Percentiles rank a stretch among this genome's conserved stretches.
Conservation (phyloP, 1,140 invertebrate species). For the Gonioctena quinquepunctata region DNA sequence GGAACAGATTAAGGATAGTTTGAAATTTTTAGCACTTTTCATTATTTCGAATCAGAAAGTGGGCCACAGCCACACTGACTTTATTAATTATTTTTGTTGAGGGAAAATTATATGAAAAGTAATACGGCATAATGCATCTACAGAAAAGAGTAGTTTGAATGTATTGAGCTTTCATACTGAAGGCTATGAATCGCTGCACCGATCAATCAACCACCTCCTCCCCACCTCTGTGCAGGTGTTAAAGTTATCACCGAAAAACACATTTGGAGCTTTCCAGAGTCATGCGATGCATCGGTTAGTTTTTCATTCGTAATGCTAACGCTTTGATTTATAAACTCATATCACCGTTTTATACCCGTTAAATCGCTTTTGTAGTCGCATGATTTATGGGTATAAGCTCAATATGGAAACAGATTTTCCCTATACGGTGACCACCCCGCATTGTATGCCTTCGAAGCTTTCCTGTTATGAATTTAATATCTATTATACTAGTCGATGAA, state of each 20-base stretch:
- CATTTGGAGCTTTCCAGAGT: slow-evolving; percentile 21
- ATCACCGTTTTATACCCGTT: slow-evolving; percentile 37
- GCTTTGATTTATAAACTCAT: slow-evolving; percentile 40
- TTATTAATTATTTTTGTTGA: no score
- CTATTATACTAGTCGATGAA: not conserved
- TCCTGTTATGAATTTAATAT: slow-evolving; percentile 1
- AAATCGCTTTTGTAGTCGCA: slow-evolving; percentile 35
- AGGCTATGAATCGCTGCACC: not conserved
- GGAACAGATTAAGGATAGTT: no score
- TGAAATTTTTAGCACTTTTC: no score
- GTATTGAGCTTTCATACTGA: no score
- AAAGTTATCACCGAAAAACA: slow-evolving; percentile 5
- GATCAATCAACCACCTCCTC: not conserved
- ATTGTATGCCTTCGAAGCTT: not conserved
- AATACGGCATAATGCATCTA: no score
- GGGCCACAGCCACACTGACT: no score
- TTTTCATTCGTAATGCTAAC: slow-evolving; percentile 45
- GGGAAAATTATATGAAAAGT: no score
- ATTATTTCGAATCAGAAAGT: no score
- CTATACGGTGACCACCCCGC: not conserved
- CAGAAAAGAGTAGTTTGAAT: no score
- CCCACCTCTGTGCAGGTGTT: slow-evolving; percentile 19
- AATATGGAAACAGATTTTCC: slow-evolving; percentile 30
- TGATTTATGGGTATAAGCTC: slow-evolving; percentile 16
- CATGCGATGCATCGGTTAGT: slow-evolving; percentile 41